Evolutionary conservation across 2,797 vertebrate species (phyloP).

Genomic region (Manis crassicaudata): DNA sequence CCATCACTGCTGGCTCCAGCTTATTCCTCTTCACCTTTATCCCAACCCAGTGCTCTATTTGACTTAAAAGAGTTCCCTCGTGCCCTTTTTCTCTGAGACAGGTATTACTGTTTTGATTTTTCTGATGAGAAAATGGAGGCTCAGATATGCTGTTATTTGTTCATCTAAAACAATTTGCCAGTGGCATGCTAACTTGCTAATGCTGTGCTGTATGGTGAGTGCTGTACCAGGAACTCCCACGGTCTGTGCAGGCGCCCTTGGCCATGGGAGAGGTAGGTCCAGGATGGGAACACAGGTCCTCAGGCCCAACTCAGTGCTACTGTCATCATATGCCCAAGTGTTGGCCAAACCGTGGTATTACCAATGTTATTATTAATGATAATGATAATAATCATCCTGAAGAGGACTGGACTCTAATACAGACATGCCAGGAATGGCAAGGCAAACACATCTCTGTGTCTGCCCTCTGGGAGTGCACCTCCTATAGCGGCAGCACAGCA

Average conservation of each 20-base stretch:
- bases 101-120: neutral
- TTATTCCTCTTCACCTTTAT: neutral
- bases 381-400: neutral
- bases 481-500: neutral
- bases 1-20: neutral
- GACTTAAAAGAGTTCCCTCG: neutral
- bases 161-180: neutral
- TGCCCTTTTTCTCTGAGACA: neutral
- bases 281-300: neutral
- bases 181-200: rapidly evolving
- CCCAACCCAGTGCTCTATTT: rapidly evolving
- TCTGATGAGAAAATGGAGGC: neutral
- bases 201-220: rapidly evolving
- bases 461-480: rapidly evolving
- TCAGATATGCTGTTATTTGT: neutral
- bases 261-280: neutral
- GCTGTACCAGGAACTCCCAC: neutral
- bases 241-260: neutral
- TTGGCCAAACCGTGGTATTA: neutral
- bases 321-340: neutral
- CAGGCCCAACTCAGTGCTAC: neutral
- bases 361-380: neutral
- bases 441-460: neutral
- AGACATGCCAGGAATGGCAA: rapidly evolving
- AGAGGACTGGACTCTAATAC: neutral